phyloP scores from a whole-genome alignment of 2,888 invertebrate species.

The Orthonevra nobilis region DNA sequence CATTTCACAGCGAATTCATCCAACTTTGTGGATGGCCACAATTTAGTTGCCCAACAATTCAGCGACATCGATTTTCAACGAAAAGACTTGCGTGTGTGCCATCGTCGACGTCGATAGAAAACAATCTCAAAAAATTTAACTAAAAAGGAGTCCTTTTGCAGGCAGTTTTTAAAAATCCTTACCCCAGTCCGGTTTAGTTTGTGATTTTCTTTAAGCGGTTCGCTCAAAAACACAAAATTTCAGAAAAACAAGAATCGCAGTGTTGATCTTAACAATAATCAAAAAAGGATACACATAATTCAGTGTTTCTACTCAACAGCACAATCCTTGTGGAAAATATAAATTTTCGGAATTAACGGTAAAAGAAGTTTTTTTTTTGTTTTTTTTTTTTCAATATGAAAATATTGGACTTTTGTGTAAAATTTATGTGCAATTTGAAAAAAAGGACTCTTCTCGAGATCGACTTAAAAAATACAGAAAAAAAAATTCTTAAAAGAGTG shows the following conservation, averaged over 20 bases:
- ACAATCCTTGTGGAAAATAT: constrained; percentile 20
- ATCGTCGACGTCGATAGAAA: constrained; percentile 52
- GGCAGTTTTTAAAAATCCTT: constrained; percentile 66
- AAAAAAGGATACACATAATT: constrained; percentile 62
- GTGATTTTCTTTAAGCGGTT: constrained; percentile 25
- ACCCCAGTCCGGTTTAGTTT: constrained; percentile 63
- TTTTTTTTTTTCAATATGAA: no score
- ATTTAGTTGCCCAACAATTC: constrained; percentile 63
- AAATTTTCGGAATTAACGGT: constrained; percentile 49
- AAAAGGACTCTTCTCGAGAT: no score
- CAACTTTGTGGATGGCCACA: constrained; percentile 52
- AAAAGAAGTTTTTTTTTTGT: constrained; percentile 24
- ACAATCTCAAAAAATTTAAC: constrained; percentile 20
- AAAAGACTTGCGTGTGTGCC: constrained; percentile 68
- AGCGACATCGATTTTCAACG: constrained; percentile 70
- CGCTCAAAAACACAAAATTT: constrained; percentile 3
- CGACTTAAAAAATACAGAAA: no score
- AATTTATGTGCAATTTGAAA: no score
- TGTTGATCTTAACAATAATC: no score
- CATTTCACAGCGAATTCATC: constrained; percentile 48
- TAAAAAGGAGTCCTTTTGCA: constrained; percentile 33
- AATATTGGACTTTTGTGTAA: no score
- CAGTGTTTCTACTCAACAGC: constrained; percentile 3
- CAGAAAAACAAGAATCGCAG: constrained; percentile 2
- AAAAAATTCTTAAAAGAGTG: no score